Evolutionary conservation across 2,888 invertebrate species (phyloP).

Genomic region (Mythimna ferrago): DNA sequence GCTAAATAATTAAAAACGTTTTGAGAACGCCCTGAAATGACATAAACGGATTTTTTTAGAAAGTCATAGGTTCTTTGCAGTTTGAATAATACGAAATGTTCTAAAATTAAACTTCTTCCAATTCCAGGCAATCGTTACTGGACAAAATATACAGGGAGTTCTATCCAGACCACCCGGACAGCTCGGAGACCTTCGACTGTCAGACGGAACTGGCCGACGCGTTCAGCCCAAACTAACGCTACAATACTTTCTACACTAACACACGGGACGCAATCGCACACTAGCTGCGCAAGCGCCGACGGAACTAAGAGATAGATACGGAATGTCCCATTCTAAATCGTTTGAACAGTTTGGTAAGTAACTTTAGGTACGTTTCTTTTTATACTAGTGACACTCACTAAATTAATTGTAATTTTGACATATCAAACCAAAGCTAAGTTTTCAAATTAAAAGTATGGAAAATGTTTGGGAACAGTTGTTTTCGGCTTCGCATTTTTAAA

Average conservation of each 20-base stretch:
- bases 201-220: constrained; percentile 83
- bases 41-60: too few relatives aligned
- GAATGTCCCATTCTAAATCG: constrained; percentile 39
- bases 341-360: constrained; percentile 54
- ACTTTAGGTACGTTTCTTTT: constrained; percentile 36
- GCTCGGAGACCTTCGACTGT: constrained; percentile 88
- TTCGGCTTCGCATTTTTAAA: constrained; percentile 38
- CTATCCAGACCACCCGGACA: constrained; percentile 94
- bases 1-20: too few relatives aligned
- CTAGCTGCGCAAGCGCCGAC: constrained; percentile 45
- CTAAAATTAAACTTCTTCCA: constrained; percentile 17
- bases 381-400: constrained; percentile 58
- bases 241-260: constrained; percentile 57
- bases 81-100: background rate
- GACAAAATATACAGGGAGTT: constrained; percentile 95
- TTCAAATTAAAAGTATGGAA: constrained; percentile 49
- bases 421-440: constrained; percentile 60
- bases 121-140: constrained; percentile 93
- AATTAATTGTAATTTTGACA: constrained; percentile 59
- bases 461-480: constrained; percentile 19
- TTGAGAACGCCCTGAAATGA: too few relatives aligned
- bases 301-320: constrained; percentile 32
- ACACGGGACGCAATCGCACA: constrained; percentile 63
- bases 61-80: background rate
- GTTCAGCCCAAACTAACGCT: constrained; percentile 79